Percentiles rank a stretch among this genome's conserved stretches.
phyloP scores from a whole-genome alignment of 2,797 vertebrate species.

The Pangasius mekongensis region DNA sequence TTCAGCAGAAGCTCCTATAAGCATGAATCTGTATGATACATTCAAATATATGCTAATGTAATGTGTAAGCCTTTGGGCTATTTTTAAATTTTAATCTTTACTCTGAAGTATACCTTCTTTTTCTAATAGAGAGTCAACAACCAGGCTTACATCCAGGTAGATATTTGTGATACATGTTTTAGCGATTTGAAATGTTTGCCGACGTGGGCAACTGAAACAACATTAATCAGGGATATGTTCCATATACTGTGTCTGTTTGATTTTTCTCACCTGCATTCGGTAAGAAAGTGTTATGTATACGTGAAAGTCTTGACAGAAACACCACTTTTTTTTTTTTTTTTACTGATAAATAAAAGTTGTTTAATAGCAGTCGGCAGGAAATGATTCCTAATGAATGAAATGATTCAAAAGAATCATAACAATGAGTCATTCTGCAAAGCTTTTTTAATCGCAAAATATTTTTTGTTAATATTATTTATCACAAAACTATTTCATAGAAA shows the following conservation, averaged over 20 bases:
- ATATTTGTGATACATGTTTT: neutral
- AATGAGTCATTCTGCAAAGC: neutral
- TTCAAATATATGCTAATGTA: slow-evolving; percentile 20
- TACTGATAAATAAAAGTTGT: neutral
- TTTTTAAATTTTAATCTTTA: neutral
- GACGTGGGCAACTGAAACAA: neutral
- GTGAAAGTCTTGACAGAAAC: neutral
- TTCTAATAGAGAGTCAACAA: neutral
- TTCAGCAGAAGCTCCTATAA: slow-evolving; percentile 31
- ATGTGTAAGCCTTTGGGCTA: neutral
- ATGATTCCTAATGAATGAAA: neutral
- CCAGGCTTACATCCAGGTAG: too few species aligned
- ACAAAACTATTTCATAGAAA: neutral
- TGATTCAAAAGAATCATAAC: neutral
- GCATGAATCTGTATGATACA: neutral
- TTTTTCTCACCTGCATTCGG: neutral
- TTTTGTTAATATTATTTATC: too few species aligned
- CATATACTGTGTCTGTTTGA: neutral
- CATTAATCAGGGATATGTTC: neutral
- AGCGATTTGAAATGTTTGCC: neutral
- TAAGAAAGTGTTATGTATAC: neutral
- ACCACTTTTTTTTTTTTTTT: neutral
- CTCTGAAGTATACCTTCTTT: neutral
- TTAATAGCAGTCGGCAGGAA: neutral
- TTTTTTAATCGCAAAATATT: neutral